Evolutionary conservation across 1,140 invertebrate genomes (phyloP), one percentile per base, ranked within the genome.

Genomic region (Polypedilum pembai): DNA sequence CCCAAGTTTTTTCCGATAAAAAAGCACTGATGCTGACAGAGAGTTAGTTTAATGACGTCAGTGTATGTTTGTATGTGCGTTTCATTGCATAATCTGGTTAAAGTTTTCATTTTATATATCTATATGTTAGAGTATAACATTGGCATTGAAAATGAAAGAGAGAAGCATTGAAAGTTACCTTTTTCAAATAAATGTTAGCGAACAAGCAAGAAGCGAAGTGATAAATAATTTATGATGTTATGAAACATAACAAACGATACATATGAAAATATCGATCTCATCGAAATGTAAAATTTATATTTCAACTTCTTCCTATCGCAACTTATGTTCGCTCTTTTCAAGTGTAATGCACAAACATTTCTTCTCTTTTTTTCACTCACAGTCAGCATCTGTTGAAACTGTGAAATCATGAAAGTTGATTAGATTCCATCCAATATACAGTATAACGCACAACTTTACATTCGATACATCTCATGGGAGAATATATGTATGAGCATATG

Each of bases 221-320:
- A 56, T 56, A 56, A 56, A 56, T 56, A 56, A 56, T 56, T 56
- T 56, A 56, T 56, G 45, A 56, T 56, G 45, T 56, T 56, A 56
- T 56, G 45, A 56, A 56, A 56, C 45, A 56, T 56, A 56, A 56
- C 45, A 56, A 56, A 56, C 45, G 45, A 56, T 56, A 15, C 12
- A 56, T n/a, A 56, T 56, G 45, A 56, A 56, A 15, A 12, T 56
- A 56, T 56, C 45, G 45, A 56, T 56, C 45, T 56, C 45, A 56
- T 56, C n/a, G 45, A 56, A 56, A 56, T 56, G 45, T 56, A 56
- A 56, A 56, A 56, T 56, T 56, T 56, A 56, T 56, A 56, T 33
- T 33, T 33, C 24, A 33, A 33, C 24, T 33, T 33, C 24, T 33
- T 33, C 45, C 45, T 56, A 12, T 56, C n/a, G 45, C 45, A n/a